These are phyloP conservation scores for Hoplostethus atlanticus DNA, from an alignment of 2,797 vertebrate genomes.

Conservation along the genomic window DNA sequence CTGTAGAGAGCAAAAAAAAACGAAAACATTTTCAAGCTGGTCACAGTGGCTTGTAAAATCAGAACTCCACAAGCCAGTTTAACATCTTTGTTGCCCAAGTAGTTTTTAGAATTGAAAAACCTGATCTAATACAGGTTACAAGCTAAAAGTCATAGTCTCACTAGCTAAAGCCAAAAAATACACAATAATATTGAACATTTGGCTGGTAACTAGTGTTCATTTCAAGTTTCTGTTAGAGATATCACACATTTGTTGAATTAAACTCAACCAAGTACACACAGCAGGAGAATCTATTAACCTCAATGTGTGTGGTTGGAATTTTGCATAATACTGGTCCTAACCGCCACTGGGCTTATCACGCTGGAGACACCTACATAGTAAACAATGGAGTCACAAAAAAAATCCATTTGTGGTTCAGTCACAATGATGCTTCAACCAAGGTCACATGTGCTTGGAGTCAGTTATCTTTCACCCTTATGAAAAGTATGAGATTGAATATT, in stretches of 20 bases:
- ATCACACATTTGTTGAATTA: not conserved
- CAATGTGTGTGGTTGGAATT: conserved; percentile 11
- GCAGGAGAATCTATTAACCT: conserved; percentile 28
- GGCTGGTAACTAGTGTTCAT: conserved; percentile 1
- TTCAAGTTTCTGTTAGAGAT: not conserved
- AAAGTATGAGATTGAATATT: conserved; percentile 60
- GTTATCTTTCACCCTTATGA: not conserved
- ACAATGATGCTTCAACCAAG: not conserved
- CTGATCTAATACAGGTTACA: not conserved
- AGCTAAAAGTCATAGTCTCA: not conserved
- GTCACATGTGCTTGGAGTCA: not conserved
- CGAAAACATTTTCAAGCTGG: not conserved
- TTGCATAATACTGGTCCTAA: conserved; percentile 41
- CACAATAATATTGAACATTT: not conserved
- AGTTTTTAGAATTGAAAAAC: not conserved
- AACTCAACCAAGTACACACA: conserved; percentile 10
- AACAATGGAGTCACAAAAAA: not conserved
- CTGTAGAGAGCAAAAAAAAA: conserved; percentile 58
- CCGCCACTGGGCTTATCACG: conserved; percentile 1
- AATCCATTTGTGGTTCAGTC: not conserved
- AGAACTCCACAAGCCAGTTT: not conserved
- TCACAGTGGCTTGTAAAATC: not conserved
- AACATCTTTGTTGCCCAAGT: too few species aligned
- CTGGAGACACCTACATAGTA: conserved; percentile 2
- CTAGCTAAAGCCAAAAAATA: not conserved